Evolutionary conservation across 2,113 vertebrate species (phyloP), one percentile per base, ranked within the genome.

Genomic region (Delphinapterus leucas): DNA sequence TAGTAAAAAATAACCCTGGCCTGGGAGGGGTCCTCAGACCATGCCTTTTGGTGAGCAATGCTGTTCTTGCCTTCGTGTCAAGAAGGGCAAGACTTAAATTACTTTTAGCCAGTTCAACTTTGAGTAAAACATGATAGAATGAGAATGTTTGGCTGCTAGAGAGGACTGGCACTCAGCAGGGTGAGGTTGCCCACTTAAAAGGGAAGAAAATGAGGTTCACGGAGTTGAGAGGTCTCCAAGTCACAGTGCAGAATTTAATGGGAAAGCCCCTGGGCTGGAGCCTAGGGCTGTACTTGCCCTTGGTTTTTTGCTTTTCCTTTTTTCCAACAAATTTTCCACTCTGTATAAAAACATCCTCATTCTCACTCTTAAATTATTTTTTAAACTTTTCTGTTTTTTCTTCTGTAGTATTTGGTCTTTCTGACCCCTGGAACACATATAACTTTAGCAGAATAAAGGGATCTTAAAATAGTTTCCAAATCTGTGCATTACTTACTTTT

Each of bases 311-410:
- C 10, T 80, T 71, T 55, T 70, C 33, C 7, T 49, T 70, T 70
- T 49, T 77, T 36, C 26, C 15, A 8, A 74, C 31, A 77, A 26
- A 20, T 21, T 81, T 70, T 41, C 38, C 86, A 58, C 21, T 90
- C 20, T 58, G 31, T 71, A 41, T 12, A 86, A 79, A 74, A 83
- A 53, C 89, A 82, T 65, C 6, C 33, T 92, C 63, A 92, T 47
- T 95, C 36, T 96, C 36, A 58, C 26, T 23, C 20, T 84, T 84
- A 79, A 61, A 53, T 79, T 61, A 91, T 65, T 88, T 88, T 94
- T n/a, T n/a, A 88, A 96, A 25, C 5, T 9, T 85, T 76, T 73
- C 23, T 6, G 77, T 88, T 89, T 13, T 44, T 38, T 85, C 83
- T 89, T 80, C 47, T 80, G 14, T 8, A 67, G 11, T 2, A 80